Evolutionary conservation across 2,888 invertebrate genomes (phyloP).

Genomic region (Ormyrus pomaceus): DNA sequence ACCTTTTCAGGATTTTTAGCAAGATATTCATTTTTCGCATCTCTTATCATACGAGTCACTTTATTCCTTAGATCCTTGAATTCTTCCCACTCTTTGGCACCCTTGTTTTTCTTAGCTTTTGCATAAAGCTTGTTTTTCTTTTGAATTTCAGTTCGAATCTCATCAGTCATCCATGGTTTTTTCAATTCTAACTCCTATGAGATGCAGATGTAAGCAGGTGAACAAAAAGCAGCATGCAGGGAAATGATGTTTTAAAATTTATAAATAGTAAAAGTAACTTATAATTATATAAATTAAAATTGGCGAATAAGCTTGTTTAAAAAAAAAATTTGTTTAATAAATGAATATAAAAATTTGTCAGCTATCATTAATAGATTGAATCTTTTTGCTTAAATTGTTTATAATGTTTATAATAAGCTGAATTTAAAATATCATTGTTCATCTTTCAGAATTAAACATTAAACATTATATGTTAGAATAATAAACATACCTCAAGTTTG

Average conservation of each 20-base stretch:
- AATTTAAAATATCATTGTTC: no score
- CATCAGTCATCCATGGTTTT: slow-evolving; percentile 74
- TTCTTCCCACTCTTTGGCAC: slow-evolving; percentile 73
- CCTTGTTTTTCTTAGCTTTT: slow-evolving; percentile 73
- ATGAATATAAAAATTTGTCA: no score
- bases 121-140: slow-evolving; percentile 73
- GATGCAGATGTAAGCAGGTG: slow-evolving; percentile 15
- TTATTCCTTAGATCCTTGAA: slow-evolving; percentile 73
- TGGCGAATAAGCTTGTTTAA: not conserved
- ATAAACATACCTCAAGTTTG: slow-evolving; percentile 68
- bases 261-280: not conserved
- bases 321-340: slow-evolving; percentile 13
- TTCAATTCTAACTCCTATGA: slow-evolving; percentile 71
- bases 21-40: slow-evolving; percentile 73
- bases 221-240: slow-evolving; percentile 43
- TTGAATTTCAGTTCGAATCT: slow-evolving; percentile 73
- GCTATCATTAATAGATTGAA: no score
- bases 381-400: no score
- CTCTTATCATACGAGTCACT: slow-evolving; percentile 74
- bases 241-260: not conserved
- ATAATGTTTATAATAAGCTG: no score
- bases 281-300: not conserved
- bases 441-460: no score
- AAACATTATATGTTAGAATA: not conserved
- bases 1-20: slow-evolving; percentile 73